Evolutionary conservation across 2,113 vertebrate genomes (phyloP).

Genomic region (Notothenia coriiceps): DNA sequence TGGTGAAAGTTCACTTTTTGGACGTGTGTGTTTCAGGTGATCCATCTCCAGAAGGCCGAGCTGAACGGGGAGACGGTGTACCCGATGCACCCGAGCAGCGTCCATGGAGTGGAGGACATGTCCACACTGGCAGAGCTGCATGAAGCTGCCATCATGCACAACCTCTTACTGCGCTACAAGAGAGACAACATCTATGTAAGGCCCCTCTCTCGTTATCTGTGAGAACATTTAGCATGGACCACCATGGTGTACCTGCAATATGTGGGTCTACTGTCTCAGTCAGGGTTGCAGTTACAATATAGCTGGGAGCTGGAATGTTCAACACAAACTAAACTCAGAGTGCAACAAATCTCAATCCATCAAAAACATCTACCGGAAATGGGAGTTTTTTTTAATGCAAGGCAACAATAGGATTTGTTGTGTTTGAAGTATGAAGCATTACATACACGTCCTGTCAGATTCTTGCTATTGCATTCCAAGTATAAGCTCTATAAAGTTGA

Average conservation of each 20-base stretch:
- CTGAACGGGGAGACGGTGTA: conserved; percentile 84
- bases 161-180: conserved; percentile 89
- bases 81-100: conserved; percentile 89
- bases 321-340: not conserved
- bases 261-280: not conserved
- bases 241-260: not conserved
- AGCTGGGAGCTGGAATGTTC: not conserved
- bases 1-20: not conserved
- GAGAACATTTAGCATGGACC: not conserved
- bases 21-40: conserved; percentile 78
- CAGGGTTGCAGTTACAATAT: not conserved
- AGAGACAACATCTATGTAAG: conserved; percentile 91
- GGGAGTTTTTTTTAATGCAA: not conserved
- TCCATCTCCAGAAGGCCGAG: conserved; percentile 78
- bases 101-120: conserved; percentile 92
- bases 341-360: not conserved
- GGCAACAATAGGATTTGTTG: not conserved
- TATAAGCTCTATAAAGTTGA: too few relatives aligned
- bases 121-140: conserved; percentile 90
- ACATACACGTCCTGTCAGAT: too few relatives aligned
- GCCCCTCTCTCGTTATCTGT: not conserved
- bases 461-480: too few relatives aligned
- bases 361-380: not conserved
- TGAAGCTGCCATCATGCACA: conserved; percentile 92
- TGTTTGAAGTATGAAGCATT: too few relatives aligned